Evolutionary conservation across 2,888 invertebrate genomes (phyloP).

Genomic region (Zygothrica quintamaculata): DNA sequence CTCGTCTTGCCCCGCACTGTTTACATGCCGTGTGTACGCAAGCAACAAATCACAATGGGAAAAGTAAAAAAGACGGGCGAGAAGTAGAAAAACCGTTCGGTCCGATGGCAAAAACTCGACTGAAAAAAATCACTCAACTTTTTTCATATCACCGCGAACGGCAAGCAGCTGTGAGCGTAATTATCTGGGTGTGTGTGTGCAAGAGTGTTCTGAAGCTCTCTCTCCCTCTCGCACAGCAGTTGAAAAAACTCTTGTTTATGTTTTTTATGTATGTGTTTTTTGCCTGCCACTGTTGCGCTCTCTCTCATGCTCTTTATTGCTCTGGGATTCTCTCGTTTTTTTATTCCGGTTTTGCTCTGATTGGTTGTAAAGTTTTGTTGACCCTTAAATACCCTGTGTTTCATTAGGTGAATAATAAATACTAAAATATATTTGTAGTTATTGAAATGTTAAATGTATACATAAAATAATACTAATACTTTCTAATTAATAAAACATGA

Average conservation of each 20-base stretch:
- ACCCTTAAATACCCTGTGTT: constrained; percentile 36
- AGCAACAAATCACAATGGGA: constrained; percentile 58
- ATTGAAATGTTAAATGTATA: no score
- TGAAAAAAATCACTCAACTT: constrained; percentile 83
- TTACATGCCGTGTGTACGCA: constrained; percentile 61
- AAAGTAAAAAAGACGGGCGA: constrained; percentile 57
- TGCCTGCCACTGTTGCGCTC: constrained; percentile 36
- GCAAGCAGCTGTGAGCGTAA: constrained; percentile 51
- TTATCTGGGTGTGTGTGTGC: constrained; percentile 32
- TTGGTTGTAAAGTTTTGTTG: constrained; percentile 31
- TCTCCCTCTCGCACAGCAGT: constrained; percentile 34
- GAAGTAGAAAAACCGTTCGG: constrained; percentile 67
- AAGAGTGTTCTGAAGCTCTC: constrained; percentile 25
- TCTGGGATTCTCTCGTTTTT: constrained; percentile 26
- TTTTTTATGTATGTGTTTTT: constrained; percentile 73
- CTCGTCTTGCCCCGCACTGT: constrained; percentile 44
- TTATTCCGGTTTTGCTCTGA: constrained; percentile 56
- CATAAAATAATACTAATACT: no score
- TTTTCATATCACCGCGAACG: constrained; percentile 55
- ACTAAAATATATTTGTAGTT: no score
- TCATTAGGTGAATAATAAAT: background rate
- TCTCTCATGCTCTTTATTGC: constrained; percentile 32
- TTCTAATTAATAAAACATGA: no score
- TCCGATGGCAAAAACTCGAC: constrained; percentile 84
- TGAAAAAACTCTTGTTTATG: constrained; percentile 77